Percentiles rank a stretch among this genome's conserved stretches.
These are phyloP conservation scores for Plemyria rubiginata DNA, from an alignment of 2,888 invertebrate genomes.

Conservation along the genomic window DNA sequence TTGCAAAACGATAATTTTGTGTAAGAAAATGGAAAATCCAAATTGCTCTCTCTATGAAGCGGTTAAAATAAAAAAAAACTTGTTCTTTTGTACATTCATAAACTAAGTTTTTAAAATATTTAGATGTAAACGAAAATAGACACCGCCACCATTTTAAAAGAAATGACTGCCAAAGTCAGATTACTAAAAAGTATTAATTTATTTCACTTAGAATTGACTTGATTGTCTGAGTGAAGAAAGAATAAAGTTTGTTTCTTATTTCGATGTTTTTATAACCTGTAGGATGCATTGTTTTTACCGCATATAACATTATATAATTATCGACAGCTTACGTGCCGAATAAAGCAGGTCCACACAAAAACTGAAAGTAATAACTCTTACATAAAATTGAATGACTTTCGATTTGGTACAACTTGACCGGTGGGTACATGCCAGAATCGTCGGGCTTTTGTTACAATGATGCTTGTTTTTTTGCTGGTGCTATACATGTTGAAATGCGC, in stretches of 20 bases:
- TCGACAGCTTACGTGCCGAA: slow-evolving; percentile 33
- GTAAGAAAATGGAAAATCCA: no score
- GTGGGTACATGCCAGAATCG: slow-evolving; percentile 34
- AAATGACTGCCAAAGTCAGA: no score
- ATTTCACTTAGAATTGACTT: no score
- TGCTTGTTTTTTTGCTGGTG: slow-evolving; percentile 13
- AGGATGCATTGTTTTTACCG: slow-evolving; percentile 15
- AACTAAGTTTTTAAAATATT: no score
- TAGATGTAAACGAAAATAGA: no score
- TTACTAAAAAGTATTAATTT: no score
- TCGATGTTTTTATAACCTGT: slow-evolving; percentile 4
- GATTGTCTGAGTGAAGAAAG: no score
- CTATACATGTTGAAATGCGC: slow-evolving; percentile 1
- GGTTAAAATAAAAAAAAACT: no score
- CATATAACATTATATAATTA: slow-evolving; percentile 29
- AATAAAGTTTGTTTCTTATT: slow-evolving; percentile 2
- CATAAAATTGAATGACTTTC: slow-evolving; percentile 55
- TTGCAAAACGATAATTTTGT: no score
- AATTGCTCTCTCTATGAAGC: no score
- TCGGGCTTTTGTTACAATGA: slow-evolving; percentile 19
- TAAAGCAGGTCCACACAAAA: slow-evolving; percentile 44
- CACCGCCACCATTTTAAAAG: no score
- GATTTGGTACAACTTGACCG: slow-evolving; percentile 42
- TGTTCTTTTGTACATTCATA: no score
- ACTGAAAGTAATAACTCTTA: slow-evolving; percentile 51